Evolutionary conservation across 2,113 vertebrate species (phyloP), one percentile per base, ranked within the genome.

Genomic region (Narcine bancroftii): DNA sequence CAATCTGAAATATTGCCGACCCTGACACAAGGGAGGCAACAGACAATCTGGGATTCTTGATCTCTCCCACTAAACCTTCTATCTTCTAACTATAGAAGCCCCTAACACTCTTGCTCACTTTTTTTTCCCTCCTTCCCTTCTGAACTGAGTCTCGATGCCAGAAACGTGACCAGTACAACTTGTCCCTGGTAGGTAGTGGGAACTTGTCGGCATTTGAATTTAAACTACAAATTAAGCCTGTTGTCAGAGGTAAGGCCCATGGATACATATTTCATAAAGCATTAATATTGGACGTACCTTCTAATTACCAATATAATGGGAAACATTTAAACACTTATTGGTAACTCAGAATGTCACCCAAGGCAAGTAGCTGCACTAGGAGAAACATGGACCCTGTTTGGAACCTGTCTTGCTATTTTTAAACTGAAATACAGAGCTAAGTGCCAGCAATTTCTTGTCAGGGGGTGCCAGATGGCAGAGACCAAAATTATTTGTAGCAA

Each of bases 141-240:
- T n/a, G n/a, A n/a, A n/a, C n/a, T n/a, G n/a, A n/a, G n/a, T n/a
- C n/a, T n/a, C n/a, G n/a, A n/a, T n/a, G n/a, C n/a, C n/a, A n/a
- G n/a, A n/a, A n/a, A n/a, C n/a, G n/a, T n/a, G n/a, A n/a, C n/a
- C n/a, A n/a, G n/a, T n/a, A n/a, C n/a, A n/a, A n/a, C n/a, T n/a
- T n/a, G n/a, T n/a, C n/a, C n/a, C n/a, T n/a, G n/a, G n/a, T n/a
- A n/a, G n/a, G n/a, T n/a, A n/a, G n/a, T n/a, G n/a, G n/a, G n/a
- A n/a, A n/a, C n/a, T n/a, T n/a, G 45, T 3, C 3, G 45, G 5
- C 76, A 63, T 87, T 87, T 87, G 36, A 39, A 87, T 36, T 63
- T 65, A 89, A 89, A 65, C 6, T 65, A 65, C 53, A 63, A 89
- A 89, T 39, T 39, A 83, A 85, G 83, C 83, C 45, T 63, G 47